A percentile compares a stretch with the other conserved stretches of the same genome.
phyloP scores from a whole-genome alignment of 2,113 vertebrate genomes.

The Etheostoma cragini region DNA sequence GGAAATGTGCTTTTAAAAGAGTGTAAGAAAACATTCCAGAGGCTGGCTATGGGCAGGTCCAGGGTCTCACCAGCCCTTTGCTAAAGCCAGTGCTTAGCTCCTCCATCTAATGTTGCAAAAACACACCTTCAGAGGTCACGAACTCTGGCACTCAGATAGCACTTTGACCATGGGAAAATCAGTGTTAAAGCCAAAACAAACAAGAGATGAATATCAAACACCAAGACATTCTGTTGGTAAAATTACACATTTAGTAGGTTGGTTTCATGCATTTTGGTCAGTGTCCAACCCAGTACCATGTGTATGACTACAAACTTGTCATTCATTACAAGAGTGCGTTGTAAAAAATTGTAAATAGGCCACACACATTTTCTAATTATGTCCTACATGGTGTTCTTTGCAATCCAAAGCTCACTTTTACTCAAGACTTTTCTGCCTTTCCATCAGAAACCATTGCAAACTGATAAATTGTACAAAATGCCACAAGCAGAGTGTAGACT shows the following conservation, averaged over 20 bases:
- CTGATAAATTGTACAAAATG: conserved; percentile 10
- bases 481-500: conserved; percentile 5
- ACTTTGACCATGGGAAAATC: conserved; percentile 72
- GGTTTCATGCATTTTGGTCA: conserved; percentile 1
- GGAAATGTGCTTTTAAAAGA: conserved; percentile 80
- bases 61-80: conserved; percentile 13
- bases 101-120: conserved; percentile 48
- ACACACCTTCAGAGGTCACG: conserved; percentile 65
- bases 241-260: conserved; percentile 14
- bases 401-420: background rate
- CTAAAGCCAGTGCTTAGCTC: conserved; percentile 64
- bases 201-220: conserved; percentile 62
- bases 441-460: conserved; percentile 19
- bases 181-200: conserved; percentile 62
- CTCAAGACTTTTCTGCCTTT: background rate
- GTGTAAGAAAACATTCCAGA: conserved; percentile 81
- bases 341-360: background rate
- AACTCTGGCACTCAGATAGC: conserved; percentile 56
- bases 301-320: background rate
- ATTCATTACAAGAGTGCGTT: background rate
- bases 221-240: conserved; percentile 5
- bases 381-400: background rate
- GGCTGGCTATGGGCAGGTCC: conserved; percentile 54
- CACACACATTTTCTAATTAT: background rate
- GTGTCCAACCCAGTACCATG: background rate